These are phyloP conservation scores for Rhopalosiphum padi DNA, from an alignment of 1,140 invertebrate genomes.

Conservation along the genomic window DNA sequence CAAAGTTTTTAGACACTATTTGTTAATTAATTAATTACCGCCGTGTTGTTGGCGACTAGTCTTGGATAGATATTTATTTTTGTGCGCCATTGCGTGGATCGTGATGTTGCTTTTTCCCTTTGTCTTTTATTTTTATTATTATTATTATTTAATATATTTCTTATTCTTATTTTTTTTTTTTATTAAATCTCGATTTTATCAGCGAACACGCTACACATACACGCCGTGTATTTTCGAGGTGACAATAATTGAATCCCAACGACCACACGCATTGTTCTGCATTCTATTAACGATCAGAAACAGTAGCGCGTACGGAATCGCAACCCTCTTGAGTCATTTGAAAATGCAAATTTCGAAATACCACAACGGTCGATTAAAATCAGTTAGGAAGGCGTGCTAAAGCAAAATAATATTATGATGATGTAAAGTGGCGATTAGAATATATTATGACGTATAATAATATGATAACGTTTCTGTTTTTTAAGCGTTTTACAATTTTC, in stretches of 20 bases:
- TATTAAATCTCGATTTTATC: constrained; percentile 41
- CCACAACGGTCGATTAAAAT: constrained; percentile 35
- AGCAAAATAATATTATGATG: constrained; percentile 29
- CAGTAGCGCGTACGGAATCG: constrained; percentile 36
- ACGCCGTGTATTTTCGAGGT: constrained; percentile 55
- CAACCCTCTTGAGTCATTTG: constrained; percentile 20
- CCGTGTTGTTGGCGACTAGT: constrained; percentile 35
- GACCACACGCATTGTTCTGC: constrained; percentile 54
- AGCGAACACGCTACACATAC: constrained; percentile 41
- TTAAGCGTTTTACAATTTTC: background rate
- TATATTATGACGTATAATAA: background rate
- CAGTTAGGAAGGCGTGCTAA: constrained; percentile 5
- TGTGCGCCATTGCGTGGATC: constrained; percentile 20
- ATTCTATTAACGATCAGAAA: constrained; percentile 43
- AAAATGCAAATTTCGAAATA: constrained; percentile 52
- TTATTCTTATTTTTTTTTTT: background rate
- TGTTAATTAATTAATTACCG: constrained; percentile 42
- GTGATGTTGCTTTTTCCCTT: background rate
- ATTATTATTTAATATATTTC: constrained; percentile 5
- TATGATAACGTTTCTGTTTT: background rate
- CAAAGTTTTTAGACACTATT: constrained; percentile 21
- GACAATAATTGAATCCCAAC: constrained; percentile 53
- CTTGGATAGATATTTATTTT: constrained; percentile 39
- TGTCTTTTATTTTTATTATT: background rate
- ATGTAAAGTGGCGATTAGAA: background rate